These are phyloP conservation scores for Reticulitermes lucifugus DNA, from an alignment of 2,888 invertebrate species.

Conservation along the genomic window DNA sequence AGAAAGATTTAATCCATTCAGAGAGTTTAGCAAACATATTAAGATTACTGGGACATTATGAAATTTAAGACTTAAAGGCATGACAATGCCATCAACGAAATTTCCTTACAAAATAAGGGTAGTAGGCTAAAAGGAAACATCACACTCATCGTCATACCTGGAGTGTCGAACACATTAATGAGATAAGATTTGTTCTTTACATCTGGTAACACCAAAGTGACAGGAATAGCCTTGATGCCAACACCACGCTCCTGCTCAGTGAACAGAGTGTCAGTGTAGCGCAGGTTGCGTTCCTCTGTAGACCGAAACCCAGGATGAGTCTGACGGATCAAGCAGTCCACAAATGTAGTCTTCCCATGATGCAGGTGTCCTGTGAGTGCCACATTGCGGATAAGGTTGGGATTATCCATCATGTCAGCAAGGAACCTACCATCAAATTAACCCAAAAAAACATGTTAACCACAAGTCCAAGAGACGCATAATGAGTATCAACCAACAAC, in stretches of 20 bases:
- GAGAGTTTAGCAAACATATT: background rate
- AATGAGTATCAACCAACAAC: no score
- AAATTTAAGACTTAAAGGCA: no score
- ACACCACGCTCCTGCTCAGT: slow-evolving; percentile 98
- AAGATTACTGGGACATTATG: no score
- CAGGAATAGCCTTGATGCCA: slow-evolving; percentile 96
- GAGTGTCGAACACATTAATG: slow-evolving; percentile 97
- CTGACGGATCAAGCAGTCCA: slow-evolving; percentile 96
- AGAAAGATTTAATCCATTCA: no score
- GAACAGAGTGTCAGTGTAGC: slow-evolving; percentile 96
- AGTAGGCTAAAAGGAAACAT: background rate
- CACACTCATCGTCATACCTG: slow-evolving; percentile 65
- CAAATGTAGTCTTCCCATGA: slow-evolving; percentile 98
- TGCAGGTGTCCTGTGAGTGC: slow-evolving; percentile 97
- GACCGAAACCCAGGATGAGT: slow-evolving; percentile 94
- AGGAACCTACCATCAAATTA: slow-evolving; percentile 71
- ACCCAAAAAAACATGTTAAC: background rate
- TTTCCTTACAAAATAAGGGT: no score
- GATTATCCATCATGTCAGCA: slow-evolving; percentile 98
- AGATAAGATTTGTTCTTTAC: slow-evolving; percentile 96
- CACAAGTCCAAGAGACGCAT: background rate
- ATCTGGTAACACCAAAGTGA: slow-evolving; percentile 93
- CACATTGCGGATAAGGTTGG: slow-evolving; percentile 94
- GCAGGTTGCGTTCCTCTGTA: slow-evolving; percentile 75
- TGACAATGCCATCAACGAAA: no score